Evolutionary conservation across 1,140 invertebrate species (phyloP).

Genomic region (Ptiloglossa arizonensis): DNA sequence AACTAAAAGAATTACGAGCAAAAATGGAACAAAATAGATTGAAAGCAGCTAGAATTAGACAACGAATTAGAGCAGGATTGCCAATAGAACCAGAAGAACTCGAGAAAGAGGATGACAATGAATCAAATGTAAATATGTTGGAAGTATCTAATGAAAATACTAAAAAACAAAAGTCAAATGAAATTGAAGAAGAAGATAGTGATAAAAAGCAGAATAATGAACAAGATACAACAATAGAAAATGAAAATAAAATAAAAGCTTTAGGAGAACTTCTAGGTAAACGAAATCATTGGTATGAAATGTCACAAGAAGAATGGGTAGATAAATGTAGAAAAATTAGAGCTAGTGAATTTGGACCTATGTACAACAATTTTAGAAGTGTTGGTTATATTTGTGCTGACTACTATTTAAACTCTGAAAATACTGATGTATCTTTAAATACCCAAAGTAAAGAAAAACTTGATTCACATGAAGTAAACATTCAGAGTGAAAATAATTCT

Average conservation of each 20-base stretch:
- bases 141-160: neutral
- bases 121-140: conserved; percentile 38
- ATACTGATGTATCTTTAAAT: neutral
- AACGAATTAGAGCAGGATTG: conserved; percentile 88
- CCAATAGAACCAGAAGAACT: conserved; percentile 84
- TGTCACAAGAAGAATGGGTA: conserved; percentile 92
- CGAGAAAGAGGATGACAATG: conserved; percentile 74
- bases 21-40: conserved; percentile 88
- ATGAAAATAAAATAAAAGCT: conserved; percentile 73
- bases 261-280: conserved; percentile 77
- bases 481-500: neutral
- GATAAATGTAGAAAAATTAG: conserved; percentile 87
- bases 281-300: conserved; percentile 76
- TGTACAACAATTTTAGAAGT: conserved; percentile 72
- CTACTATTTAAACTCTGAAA: conserved; percentile 39
- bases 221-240: conserved; percentile 65
- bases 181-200: conserved; percentile 60
- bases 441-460: conserved; percentile 9
- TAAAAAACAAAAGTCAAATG: neutral
- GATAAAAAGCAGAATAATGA: conserved; percentile 58
- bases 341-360: conserved; percentile 86
- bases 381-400: conserved; percentile 3
- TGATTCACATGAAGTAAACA: neutral
- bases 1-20: conserved; percentile 85
- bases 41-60: conserved; percentile 89